Percentiles rank a stretch among this genome's conserved stretches.
phyloP scores from a whole-genome alignment of 2,888 invertebrate genomes.

The Chalcis sispes region DNA sequence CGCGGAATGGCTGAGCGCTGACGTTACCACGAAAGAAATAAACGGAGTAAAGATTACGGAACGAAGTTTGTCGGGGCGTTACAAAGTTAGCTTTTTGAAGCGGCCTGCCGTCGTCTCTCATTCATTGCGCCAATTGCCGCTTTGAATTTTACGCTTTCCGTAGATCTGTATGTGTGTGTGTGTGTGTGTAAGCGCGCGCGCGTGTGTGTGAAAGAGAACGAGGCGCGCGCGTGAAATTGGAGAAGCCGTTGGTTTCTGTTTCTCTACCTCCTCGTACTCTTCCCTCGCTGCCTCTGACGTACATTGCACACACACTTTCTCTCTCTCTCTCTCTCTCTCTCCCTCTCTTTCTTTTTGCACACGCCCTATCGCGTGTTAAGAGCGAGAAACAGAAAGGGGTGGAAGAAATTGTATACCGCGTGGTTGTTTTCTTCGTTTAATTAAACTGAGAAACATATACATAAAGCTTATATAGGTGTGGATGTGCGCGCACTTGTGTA shows the following conservation, averaged over 20 bases:
- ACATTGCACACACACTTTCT: too few relatives aligned
- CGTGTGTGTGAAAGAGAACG: too few relatives aligned
- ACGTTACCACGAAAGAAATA: too few relatives aligned
- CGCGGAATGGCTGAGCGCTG: too few relatives aligned
- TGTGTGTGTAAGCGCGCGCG: too few relatives aligned
- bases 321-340: too few relatives aligned
- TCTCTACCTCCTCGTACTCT: too few relatives aligned
- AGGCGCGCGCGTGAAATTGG: too few relatives aligned
- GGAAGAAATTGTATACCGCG: conserved; percentile 4
- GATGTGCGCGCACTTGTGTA: not conserved
- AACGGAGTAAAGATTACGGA: too few relatives aligned
- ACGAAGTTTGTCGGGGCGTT: conserved; percentile 14
- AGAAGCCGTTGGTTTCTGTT: too few relatives aligned
- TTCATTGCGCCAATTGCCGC: conserved; percentile 45
- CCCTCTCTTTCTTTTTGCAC: too few relatives aligned
- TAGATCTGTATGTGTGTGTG: not conserved
- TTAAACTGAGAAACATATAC: conserved; percentile 6
- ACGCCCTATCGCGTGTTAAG: not conserved
- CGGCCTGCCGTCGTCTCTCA: not conserved
- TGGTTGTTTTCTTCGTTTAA: not conserved
- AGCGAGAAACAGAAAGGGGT: not conserved
- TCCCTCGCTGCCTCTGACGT: too few relatives aligned
- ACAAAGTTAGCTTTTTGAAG: conserved; percentile 32
- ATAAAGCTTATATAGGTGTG: not conserved
- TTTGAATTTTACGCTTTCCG: conserved; percentile 31